Evolutionary conservation across 1,140 invertebrate species (phyloP).

Genomic region (Vanessa atalanta): DNA sequence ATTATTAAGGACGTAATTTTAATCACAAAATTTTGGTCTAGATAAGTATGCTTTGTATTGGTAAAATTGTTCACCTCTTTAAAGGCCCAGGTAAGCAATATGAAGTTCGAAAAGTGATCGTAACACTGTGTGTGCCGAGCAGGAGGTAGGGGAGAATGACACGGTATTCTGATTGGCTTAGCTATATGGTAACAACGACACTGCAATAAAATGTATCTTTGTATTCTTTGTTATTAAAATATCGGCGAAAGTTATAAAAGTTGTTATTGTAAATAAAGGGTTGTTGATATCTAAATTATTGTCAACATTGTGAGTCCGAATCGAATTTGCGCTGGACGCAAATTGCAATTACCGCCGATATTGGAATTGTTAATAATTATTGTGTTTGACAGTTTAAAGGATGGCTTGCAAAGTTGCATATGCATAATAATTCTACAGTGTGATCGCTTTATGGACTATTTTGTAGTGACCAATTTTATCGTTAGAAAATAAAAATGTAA

Average conservation of each 20-base stretch:
- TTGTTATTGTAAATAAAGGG: conserved; percentile 50
- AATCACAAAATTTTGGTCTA: conserved; percentile 48
- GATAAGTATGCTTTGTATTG: conserved; percentile 42
- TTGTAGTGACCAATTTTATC: conserved; percentile 80
- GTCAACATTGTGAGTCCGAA: conserved; percentile 13
- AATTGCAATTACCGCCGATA: conserved; percentile 6
- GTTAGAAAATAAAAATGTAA: conserved; percentile 75
- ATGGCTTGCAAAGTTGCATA: conserved; percentile 24
- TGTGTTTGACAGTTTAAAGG: conserved; percentile 26
- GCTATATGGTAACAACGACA: conserved; percentile 1
- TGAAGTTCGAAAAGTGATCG: conserved; percentile 28
- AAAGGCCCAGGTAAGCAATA: conserved; percentile 26
- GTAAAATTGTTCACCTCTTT: conserved; percentile 38
- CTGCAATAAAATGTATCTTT: neutral
- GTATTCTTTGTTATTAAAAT: conserved; percentile 18
- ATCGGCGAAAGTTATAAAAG: conserved; percentile 22
- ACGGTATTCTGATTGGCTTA: conserved; percentile 12
- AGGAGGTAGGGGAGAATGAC: neutral
- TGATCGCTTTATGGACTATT: conserved; percentile 77
- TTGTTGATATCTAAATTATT: conserved; percentile 31
- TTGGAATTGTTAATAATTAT: conserved; percentile 23
- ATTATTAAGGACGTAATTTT: conserved; percentile 46
- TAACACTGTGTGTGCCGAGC: conserved; percentile 2
- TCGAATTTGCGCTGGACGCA: conserved; percentile 40
- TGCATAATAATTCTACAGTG: conserved; percentile 70